Base-by-base conservation (phyloP, 2,113 vertebrate genomes). In the Dicerorhinus sumatrensis region DNA sequence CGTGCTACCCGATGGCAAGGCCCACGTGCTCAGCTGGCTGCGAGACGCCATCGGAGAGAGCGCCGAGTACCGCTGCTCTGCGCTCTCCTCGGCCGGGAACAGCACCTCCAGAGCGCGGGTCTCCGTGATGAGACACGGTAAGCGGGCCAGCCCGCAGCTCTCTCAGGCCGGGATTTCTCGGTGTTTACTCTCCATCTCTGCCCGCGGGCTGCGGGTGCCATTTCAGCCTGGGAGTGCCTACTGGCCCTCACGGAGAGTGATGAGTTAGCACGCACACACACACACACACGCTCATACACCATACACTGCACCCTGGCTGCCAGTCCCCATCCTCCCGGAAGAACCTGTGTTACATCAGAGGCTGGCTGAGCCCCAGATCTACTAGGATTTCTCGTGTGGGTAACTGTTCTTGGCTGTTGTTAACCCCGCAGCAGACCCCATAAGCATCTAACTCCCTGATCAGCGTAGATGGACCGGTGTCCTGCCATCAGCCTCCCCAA, bases 21-120 rank as follows among this genome's bases (percentile, higher is more conserved):
- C 98, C 17, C 99, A 99, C 2, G 98, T 99, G 94, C 99, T 99
- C 98, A 99, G 99, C 98, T 99, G 99, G 99, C 97, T 99, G 87
- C 98, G 96, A 97, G 99, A 99, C 4, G 96, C 99, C 5, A 82
- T 99, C 79, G 95, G 86, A 85, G 98, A 99, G 94, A 99, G 99
- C 10, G 97, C 99, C 16, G 98, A 98, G 65, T 99, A 99, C 96
- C 94, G 98, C 87, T 99, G 99, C 96, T 98, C 99, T 0, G 99
- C 99, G 5, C 87, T 98, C 89, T 99, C 99, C 63, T 95, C 98
- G 33, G 96, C 88, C 8, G 99, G 99, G 84, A 99, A 96, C 10
- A 97, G 95, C 76, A 98, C 97, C 0, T 99, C 99, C 1, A 97
- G 98, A 83, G 99, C 99, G 21, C 97, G 96, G 60, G 98, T 99